Evolutionary conservation across 35 echinoderm and acorn worm species (phyloP).

Genomic region (Anneissia japonica): DNA sequence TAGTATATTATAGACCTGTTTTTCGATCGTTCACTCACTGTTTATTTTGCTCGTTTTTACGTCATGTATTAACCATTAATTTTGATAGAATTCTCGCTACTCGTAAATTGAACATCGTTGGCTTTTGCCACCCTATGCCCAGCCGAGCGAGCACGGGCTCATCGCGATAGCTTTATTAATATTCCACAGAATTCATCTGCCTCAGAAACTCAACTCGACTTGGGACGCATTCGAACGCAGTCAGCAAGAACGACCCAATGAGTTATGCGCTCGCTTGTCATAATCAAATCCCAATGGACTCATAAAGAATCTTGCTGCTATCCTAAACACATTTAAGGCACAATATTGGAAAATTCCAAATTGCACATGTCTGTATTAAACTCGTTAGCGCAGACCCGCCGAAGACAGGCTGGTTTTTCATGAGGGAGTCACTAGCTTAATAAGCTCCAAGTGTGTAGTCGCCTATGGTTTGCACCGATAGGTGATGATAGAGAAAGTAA

Average conservation of each 20-base stretch:
- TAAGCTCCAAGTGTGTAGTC: neutral
- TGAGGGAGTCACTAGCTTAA: neutral
- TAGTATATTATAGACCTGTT: neutral
- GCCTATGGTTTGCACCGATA: neutral
- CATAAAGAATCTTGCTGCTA: neutral
- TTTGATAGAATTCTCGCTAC: neutral
- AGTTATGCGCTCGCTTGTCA: neutral
- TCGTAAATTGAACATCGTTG: neutral
- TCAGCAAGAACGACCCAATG: neutral
- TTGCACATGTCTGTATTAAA: neutral
- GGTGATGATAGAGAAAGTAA: neutral
- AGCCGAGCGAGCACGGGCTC: neutral
- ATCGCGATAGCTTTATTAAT: neutral
- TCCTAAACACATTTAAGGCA: neutral
- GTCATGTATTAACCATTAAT: conserved; percentile 2
- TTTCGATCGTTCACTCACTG: neutral
- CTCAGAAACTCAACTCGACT: neutral
- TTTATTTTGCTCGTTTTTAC: neutral
- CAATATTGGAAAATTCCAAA: neutral
- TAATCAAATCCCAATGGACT: neutral
- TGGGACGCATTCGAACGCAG: neutral
- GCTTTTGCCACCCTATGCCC: neutral
- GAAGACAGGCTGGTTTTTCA: neutral
- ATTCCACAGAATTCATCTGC: neutral
- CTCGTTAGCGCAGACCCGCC: neutral